Conservation (phyloP, 2,888 invertebrate species). For the Zhengitettix transpicula region DNA sequence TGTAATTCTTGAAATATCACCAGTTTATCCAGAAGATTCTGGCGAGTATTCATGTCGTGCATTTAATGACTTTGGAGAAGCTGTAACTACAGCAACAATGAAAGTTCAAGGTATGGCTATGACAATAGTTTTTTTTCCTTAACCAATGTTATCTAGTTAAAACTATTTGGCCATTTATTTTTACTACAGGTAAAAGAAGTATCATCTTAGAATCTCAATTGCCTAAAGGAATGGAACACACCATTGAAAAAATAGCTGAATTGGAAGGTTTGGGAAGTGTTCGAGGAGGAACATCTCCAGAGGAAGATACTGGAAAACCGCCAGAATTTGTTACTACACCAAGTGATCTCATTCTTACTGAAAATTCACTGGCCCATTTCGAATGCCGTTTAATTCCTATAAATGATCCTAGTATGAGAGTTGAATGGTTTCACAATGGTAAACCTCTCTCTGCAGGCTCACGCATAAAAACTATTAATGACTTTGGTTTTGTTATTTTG, state of each 20-base stretch:
- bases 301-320: conserved; percentile 71
- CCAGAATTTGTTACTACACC: conserved; percentile 83
- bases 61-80: conserved; percentile 75
- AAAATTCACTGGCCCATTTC: conserved; percentile 82
- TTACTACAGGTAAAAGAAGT: conserved; percentile 47
- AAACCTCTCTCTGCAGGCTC: conserved; percentile 81
- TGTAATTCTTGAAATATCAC: conserved; percentile 91
- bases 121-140: neutral
- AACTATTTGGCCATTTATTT: neutral
- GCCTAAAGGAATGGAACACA: conserved; percentile 84
- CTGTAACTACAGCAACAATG: conserved; percentile 76
- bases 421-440: conserved; percentile 97
- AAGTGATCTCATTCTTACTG: conserved; percentile 62
- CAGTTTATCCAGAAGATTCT: conserved; percentile 91
- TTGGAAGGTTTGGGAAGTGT: conserved; percentile 69
- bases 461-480: conserved; percentile 87
- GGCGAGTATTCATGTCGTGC: conserved; percentile 84
- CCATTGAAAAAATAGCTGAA: conserved; percentile 83
- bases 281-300: conserved; percentile 47
- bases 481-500: conserved; percentile 93
- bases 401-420: conserved; percentile 83
- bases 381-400: conserved; percentile 79
- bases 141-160: neutral
- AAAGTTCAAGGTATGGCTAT: conserved; percentile 52
- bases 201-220: conserved; percentile 83